Percentiles rank a stretch among this genome's conserved stretches.
Evolutionary conservation across 2,113 vertebrate genomes (phyloP).

Genomic region (Sylvilagus bachmani): DNA sequence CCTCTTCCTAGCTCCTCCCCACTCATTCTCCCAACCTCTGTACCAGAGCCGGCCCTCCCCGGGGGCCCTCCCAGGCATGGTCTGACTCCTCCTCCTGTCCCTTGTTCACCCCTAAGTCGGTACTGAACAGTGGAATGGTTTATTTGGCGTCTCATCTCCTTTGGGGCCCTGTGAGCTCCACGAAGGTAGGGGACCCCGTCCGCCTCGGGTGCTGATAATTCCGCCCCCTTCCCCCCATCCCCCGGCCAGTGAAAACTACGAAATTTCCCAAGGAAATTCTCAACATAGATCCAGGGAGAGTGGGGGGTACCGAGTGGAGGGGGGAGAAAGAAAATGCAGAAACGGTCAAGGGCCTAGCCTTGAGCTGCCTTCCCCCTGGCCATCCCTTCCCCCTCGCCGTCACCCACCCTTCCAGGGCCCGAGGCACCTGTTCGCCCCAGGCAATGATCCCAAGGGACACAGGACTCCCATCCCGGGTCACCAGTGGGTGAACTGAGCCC

Average conservation of each 20-base stretch:
- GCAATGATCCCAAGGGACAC: background rate
- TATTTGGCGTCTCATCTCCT: background rate
- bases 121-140: background rate
- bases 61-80: background rate
- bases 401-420: background rate
- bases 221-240: no score
- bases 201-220: conserved; percentile 81
- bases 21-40: background rate
- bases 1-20: background rate
- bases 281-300: background rate
- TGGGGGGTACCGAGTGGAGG: rapidly evolving
- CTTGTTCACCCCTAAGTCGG: background rate
- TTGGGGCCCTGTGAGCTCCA: conserved; percentile 86
- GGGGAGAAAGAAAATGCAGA: background rate
- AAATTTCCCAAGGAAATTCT: background rate
- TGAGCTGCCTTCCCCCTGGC: background rate
- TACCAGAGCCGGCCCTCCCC: background rate
- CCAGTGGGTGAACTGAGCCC: background rate
- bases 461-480: background rate
- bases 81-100: background rate
- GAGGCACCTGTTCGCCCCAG: no score
- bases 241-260: background rate
- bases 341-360: background rate
- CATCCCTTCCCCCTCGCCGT: background rate
- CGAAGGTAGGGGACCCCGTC: conserved; percentile 87